Percentiles rank a stretch among this genome's conserved stretches.
Conservation (phyloP, 1,140 invertebrate genomes). For the Bombus turneri region DNA sequence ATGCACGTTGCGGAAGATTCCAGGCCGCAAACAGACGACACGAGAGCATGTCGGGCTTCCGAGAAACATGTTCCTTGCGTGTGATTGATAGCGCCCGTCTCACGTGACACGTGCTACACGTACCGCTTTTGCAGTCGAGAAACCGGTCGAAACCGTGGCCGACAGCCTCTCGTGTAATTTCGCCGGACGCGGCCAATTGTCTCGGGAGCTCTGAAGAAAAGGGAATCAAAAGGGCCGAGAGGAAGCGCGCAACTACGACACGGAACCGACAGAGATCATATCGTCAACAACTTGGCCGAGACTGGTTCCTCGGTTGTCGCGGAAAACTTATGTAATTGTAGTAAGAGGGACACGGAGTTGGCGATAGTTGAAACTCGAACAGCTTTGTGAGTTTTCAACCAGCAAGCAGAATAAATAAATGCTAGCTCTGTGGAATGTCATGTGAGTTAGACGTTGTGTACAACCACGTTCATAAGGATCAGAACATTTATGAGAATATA, state of each 20-base stretch:
- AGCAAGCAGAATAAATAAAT: no score
- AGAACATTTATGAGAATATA: no score
- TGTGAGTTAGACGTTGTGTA: no score
- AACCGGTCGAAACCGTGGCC: constrained; percentile 24
- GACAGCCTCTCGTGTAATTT: constrained; percentile 52
- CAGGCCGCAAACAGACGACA: constrained; percentile 2
- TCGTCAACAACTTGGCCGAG: constrained; percentile 24
- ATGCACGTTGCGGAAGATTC: constrained; percentile 36
- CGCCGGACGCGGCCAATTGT: constrained; percentile 44
- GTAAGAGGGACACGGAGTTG: not conserved
- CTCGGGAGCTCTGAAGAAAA: constrained; percentile 10
- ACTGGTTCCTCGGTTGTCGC: constrained; percentile 25
- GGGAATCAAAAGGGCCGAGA: constrained; percentile 44
- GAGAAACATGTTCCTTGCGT: constrained; percentile 59
- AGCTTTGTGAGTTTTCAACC: not conserved
- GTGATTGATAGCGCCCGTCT: constrained; percentile 61
- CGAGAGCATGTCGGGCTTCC: constrained; percentile 45
- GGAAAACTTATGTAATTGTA: constrained; percentile 48
- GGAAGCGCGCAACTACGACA: constrained; percentile 2
- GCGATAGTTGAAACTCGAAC: not conserved
- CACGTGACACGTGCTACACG: constrained; percentile 65
- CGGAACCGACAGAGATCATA: constrained; percentile 38
- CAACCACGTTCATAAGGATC: no score
- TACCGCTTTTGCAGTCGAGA: constrained; percentile 42
- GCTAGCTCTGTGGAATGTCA: no score